Conservation (phyloP, 2,113 vertebrate species). For the Tichodroma muraria region DNA sequence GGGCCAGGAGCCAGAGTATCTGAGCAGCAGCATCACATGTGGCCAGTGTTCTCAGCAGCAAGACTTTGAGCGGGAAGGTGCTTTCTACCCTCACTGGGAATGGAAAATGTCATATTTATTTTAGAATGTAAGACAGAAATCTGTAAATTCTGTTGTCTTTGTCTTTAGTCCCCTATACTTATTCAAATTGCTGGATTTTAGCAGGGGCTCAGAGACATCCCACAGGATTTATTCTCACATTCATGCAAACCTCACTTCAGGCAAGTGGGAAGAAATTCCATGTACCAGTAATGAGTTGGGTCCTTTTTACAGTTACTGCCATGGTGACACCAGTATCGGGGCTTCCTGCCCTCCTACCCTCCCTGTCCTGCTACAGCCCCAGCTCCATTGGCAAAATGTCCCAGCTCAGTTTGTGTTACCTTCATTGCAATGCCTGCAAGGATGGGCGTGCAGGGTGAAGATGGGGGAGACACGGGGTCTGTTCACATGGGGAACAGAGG, state of each 20-base stretch:
- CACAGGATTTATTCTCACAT: neutral
- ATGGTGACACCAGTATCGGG: neutral
- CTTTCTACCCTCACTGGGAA: neutral
- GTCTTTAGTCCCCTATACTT: neutral
- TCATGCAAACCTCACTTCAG: neutral
- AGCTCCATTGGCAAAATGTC: neutral
- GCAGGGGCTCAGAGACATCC: neutral
- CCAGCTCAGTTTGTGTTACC: accelerated
- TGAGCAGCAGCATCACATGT: accelerated
- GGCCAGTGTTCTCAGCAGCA: neutral
- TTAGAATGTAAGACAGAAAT: neutral
- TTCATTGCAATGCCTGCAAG: accelerated
- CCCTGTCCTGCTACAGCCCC: neutral
- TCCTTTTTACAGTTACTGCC: neutral
- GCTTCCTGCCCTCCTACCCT: neutral
- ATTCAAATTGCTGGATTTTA: neutral
- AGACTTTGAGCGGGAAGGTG: neutral
- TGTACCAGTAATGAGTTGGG: neutral
- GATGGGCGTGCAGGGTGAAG: neutral
- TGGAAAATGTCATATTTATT: neutral
- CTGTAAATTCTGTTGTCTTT: neutral
- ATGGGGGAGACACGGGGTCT: accelerated
- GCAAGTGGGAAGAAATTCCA: neutral
- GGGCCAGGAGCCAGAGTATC: neutral
- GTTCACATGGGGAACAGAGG: neutral